phyloP scores from a whole-genome alignment of 2,888 invertebrate genomes.

The Brachyptera putata region DNA sequence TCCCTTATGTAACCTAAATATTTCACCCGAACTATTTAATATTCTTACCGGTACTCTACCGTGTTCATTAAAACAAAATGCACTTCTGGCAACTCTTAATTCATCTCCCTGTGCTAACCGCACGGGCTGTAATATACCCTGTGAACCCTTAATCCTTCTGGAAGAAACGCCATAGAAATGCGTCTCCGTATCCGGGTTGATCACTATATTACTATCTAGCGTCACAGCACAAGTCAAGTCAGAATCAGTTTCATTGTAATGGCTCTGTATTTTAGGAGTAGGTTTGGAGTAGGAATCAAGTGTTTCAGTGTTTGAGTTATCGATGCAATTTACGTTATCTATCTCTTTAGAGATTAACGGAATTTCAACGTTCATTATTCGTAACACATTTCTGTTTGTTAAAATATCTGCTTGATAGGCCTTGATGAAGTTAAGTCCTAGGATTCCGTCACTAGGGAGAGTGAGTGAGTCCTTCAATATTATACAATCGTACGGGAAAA shows the following conservation, averaged over 20 bases:
- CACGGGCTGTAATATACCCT: not conserved
- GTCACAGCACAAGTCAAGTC: no score
- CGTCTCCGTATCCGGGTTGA: not conserved
- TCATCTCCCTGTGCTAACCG: not conserved
- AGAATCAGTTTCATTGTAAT: no score
- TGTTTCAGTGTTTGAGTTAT: no score
- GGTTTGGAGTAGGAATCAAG: no score
- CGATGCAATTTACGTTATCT: no score
- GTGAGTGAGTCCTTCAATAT: not conserved
- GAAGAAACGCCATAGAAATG: not conserved
- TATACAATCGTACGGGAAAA: not conserved
- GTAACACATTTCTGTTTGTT: not conserved
- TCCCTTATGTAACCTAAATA: not conserved
- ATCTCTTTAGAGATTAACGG: no score
- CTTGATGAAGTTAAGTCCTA: not conserved
- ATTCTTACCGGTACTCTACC: not conserved
- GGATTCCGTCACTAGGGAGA: not conserved
- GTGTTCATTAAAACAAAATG: not conserved
- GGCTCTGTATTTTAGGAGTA: no score
- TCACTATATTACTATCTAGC: no score
- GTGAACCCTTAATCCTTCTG: not conserved
- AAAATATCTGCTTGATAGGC: not conserved
- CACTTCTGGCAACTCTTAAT: not conserved
- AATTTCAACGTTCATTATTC: no score
- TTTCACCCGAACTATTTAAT: not conserved